phyloP scores from a whole-genome alignment of 2,888 invertebrate genomes.

The Xestia sexstrigata region DNA sequence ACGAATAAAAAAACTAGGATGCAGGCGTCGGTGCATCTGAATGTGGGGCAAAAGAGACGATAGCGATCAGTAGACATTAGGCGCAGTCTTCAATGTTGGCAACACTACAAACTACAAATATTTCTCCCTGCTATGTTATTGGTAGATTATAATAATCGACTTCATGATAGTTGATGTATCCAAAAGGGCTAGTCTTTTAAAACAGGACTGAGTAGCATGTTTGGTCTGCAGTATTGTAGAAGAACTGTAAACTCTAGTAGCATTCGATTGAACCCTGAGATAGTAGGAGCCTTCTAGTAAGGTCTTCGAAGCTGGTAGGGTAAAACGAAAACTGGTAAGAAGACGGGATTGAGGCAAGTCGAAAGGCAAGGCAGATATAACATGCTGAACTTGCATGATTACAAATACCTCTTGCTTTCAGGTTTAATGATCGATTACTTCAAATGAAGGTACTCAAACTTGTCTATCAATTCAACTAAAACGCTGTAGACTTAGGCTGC shows the following conservation, averaged over 20 bases:
- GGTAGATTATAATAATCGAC: background rate
- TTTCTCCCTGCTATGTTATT: background rate
- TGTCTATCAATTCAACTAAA: conserved; percentile 14
- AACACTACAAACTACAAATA: background rate
- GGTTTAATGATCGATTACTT: background rate
- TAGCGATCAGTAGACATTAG: conserved; percentile 47
- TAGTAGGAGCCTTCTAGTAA: background rate
- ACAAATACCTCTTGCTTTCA: background rate
- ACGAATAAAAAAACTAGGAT: conserved; percentile 65
- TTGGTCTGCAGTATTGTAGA: background rate
- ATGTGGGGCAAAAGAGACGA: conserved; percentile 63
- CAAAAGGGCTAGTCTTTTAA: background rate
- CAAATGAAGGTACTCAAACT: conserved; percentile 7
- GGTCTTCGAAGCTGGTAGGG: background rate
- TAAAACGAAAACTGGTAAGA: background rate
- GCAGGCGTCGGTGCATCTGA: conserved; percentile 51
- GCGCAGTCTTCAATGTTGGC: conserved; percentile 41
- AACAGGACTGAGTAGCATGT: background rate
- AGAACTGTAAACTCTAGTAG: background rate
- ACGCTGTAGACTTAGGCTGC: background rate
- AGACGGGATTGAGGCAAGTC: background rate
- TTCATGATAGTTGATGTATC: background rate
- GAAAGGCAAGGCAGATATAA: too few species aligned
- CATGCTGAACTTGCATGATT: background rate
- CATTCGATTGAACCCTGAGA: background rate